Evolutionary conservation across 2,113 vertebrate species (phyloP), one percentile per base, ranked within the genome.

Genomic region (Micronycteris hirsuta): DNA sequence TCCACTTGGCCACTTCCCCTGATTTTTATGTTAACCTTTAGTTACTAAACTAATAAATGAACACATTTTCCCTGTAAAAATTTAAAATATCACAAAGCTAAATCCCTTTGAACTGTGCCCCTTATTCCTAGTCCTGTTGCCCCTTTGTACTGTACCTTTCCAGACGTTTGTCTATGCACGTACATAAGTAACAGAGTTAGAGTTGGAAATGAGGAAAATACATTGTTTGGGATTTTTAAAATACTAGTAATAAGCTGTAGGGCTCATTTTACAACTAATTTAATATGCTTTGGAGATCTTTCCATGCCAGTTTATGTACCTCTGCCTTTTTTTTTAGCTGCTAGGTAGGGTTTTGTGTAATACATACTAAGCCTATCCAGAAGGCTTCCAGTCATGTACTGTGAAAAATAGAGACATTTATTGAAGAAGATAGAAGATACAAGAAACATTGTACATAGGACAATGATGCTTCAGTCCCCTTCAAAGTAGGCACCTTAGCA

Each of bases 11-110:
- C 4, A 31, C 45, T 78, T 87, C 14, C 24, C 58, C 45, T 74
- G 36, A 26, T 31, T 86, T 89, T 86, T 89, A 61, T 33, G 65
- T 97, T 93, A 81, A 68, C 36, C 43, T 88, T 87, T 81, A 71
- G 43, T 65, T 94, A 78, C 12, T 82, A 65, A 81, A 20, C 36
- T 47, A 84, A 80, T 68, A 84, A 71, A 78, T 67, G 58, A 26
- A 78, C 28, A 94, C 54, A 71, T 73, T 82, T 89, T 94, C 76
- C 38, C 43, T 58, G 17, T 49, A 94, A 86, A 86, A 76, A 52
- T 54, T 47, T 58, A 67, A 86, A 92, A 84, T 36, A 49, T 41
- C 22, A 78, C 54, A 73, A 81, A 73, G 77, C 33, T 28, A 74
- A 86, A 61, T 76, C 15, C 56, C 41, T 63, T 89, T 49, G n/a